Evolutionary conservation across 2,888 invertebrate genomes (phyloP), one percentile per base, ranked within the genome.

Genomic region (Lepidocyrtinus sp.): DNA sequence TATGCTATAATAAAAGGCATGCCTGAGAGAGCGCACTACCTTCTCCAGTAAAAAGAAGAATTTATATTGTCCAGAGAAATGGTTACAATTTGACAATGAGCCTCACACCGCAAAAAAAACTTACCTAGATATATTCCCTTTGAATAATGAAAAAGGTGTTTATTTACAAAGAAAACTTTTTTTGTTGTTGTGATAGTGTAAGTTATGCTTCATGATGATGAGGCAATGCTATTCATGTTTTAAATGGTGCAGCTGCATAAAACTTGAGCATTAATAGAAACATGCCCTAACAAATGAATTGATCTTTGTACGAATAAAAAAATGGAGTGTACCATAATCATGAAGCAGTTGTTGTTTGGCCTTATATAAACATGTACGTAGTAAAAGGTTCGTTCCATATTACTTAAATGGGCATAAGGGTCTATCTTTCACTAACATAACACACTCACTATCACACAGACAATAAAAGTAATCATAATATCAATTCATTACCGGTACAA

Each of bases 311-410:
- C n/a, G n/a, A 50, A 50, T 50, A 50, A 50, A 50, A 50, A 50
- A 50, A 50, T 50, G 50, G 50, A 50, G 50, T 50, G 50, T 50
- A n/a, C 5, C 50, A 15, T 50, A 50, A 2, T 50, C 50, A n/a
- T n/a, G n/a, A n/a, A n/a, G n/a, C n/a, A n/a, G n/a, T n/a, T n/a
- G n/a, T n/a, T n/a, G n/a, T n/a, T n/a, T n/a, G n/a, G n/a, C n/a
- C n/a, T n/a, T n/a, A n/a, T n/a, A n/a, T n/a, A n/a, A n/a, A n/a
- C n/a, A n/a, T n/a, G n/a, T n/a, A n/a, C n/a, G n/a, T n/a, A n/a
- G n/a, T n/a, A n/a, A n/a, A 75, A 76, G 77, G 72, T 65, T 67
- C 72, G 72, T 78, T 72, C 77, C 77, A 65, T 67, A 78, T 78
- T 78, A 78, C 77, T 78, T 72, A 78, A 71, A 70, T 70, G 69